phyloP scores from a whole-genome alignment of 2,888 invertebrate species.

The Lumbricus terrestris region DNA sequence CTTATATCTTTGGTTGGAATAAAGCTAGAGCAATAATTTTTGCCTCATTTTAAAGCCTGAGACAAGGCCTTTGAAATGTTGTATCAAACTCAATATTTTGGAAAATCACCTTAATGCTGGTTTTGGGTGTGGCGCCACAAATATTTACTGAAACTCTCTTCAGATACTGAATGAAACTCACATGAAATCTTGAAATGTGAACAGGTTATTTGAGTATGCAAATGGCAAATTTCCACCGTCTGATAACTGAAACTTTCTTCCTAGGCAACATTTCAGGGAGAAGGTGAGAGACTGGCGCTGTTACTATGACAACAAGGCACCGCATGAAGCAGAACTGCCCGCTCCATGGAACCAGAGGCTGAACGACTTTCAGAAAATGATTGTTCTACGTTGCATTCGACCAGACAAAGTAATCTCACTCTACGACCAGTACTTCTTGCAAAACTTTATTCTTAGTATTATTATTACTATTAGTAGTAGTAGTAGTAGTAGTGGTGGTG shows the following conservation, averaged over 20 bases:
- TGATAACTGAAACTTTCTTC: conserved; percentile 18
- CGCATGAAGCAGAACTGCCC: conserved; percentile 73
- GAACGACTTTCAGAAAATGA: conserved; percentile 72
- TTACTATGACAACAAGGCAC: conserved; percentile 74
- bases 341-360: conserved; percentile 70
- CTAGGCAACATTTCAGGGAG: conserved; percentile 66
- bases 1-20: no score
- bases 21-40: no score
- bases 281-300: conserved; percentile 70
- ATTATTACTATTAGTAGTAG: background rate
- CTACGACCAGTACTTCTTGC: background rate
- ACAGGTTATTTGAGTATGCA: background rate
- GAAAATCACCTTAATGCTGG: no score
- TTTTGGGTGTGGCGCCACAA: no score
- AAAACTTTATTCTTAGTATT: background rate
- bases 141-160: no score
- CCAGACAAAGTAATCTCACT: conserved; percentile 78
- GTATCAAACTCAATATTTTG: no score
- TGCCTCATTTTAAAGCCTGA: no score
- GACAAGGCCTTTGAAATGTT: no score
- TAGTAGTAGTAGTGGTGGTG: no score
- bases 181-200: background rate
- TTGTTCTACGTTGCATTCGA: conserved; percentile 77
- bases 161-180: no score
- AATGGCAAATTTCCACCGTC: background rate